Percentiles rank a stretch among this genome's conserved stretches.
phyloP scores from a whole-genome alignment of 2,888 invertebrate species.

The Aleiodes testaceus region DNA sequence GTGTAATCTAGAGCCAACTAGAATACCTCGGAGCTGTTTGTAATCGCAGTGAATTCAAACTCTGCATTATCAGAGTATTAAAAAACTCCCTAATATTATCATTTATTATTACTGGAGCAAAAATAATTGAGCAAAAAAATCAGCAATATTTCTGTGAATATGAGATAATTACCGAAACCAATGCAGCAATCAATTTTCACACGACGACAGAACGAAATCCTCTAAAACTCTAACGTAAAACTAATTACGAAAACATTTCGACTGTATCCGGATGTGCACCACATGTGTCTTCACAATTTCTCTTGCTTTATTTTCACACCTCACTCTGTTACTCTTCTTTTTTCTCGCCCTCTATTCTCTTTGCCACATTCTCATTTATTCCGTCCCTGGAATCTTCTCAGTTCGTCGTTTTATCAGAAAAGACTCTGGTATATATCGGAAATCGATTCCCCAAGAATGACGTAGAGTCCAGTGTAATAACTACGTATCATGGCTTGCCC shows the following conservation, averaged over 20 bases:
- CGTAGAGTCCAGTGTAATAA: conserved; percentile 50
- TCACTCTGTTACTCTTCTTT: conserved; percentile 35
- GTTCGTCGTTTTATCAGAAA: conserved; percentile 12
- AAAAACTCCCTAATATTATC: too few species aligned
- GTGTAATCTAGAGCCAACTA: too few species aligned
- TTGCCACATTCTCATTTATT: conserved; percentile 12
- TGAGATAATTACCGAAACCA: too few species aligned
- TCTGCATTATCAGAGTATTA: too few species aligned
- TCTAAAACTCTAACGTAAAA: not conserved
- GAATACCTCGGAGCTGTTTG: too few species aligned
- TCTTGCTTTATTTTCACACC: conserved; percentile 42
- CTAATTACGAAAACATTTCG: not conserved
- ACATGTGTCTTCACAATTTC: conserved; percentile 64
- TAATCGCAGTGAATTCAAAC: too few species aligned
- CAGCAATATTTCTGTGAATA: too few species aligned
- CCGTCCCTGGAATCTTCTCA: not conserved
- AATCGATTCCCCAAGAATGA: conserved; percentile 45
- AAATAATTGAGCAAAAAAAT: too few species aligned
- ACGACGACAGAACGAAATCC: not conserved
- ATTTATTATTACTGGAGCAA: too few species aligned
- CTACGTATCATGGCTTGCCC: conserved; percentile 49
- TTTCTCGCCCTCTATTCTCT: conserved; percentile 28
- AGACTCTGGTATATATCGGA: conserved; percentile 27
- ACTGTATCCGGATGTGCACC: conserved; percentile 63
- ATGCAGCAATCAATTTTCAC: not conserved